Base-by-base conservation (phyloP, 2,888 invertebrate genomes). In the Apocheima hispidaria region DNA sequence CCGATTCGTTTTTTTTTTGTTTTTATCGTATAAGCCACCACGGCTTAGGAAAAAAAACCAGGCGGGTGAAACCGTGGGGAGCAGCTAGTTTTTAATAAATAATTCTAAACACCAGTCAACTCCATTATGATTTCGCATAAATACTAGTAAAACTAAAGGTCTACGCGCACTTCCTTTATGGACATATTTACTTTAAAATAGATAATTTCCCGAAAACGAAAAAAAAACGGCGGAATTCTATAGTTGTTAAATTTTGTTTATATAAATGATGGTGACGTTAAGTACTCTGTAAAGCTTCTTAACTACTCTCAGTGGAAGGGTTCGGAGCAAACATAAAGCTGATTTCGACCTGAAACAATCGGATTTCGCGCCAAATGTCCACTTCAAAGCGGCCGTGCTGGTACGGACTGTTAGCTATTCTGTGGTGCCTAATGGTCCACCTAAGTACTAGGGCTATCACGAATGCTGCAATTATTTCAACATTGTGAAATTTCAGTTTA, bases 331-430 rank as follows among this genome's bases (percentile, higher is more conserved):
- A 48, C 46, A 30, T 55, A 56, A 49, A 48, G 49, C 48, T 40
- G 48, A 48, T 30, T 38, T 48, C 36, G 56, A 56, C 48, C 56
- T 23, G 43, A 36, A 60, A 66, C 62, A 66, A 66, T 64, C 55
- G 46, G 49, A 64, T 69, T 66, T 50, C 38, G 55, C 58, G 62
- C 52, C 63, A 57, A 69, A 69, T 62, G 63, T 58, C 60, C 57
- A 49, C 48, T 60, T 41, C 43, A 60, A 63, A 63, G 59, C 50
- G 58, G 55, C 49, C 58, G 69, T 67, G 63, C 66, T 68, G 70
- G 66, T 66, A 68, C 12, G 6, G 21, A 23, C 21, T 28, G 51
- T 14, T 51, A 12, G 16, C 6, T 51, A 51, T 51, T 51, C 51
- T 51, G 40, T n/a, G 51, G 18, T 38, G 26, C 28, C 51, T 40